phyloP scores from a whole-genome alignment of 2,113 vertebrate species.

The Pristiophorus japonicus region DNA sequence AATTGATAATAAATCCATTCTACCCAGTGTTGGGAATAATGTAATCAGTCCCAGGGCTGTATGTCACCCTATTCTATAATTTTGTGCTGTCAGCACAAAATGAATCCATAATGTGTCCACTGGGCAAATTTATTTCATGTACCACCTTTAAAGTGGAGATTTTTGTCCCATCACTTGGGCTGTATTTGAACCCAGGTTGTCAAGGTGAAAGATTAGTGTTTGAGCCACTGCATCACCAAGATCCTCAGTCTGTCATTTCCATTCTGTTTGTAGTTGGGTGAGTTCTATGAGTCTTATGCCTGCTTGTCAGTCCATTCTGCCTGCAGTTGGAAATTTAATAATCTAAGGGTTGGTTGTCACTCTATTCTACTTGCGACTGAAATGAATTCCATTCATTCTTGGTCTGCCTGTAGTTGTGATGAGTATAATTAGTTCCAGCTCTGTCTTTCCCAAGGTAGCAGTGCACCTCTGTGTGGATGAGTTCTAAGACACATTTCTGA shows the following conservation, averaged over 20 bases:
- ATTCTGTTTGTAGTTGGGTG: background rate
- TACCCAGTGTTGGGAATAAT: background rate
- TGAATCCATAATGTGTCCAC: too few species aligned
- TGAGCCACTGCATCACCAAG: background rate
- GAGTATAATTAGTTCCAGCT: background rate
- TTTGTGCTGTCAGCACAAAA: background rate
- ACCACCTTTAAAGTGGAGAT: background rate
- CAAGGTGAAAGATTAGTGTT: background rate
- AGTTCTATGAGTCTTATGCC: background rate
- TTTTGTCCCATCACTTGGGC: background rate
- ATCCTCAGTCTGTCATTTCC: background rate
- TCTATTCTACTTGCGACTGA: background rate
- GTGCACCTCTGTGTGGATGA: background rate
- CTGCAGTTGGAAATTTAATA: background rate
- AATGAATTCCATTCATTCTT: background rate
- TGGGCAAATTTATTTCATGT: background rate
- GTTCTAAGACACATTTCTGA: background rate
- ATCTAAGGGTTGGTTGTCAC: background rate
- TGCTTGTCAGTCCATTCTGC: background rate
- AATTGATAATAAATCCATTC: background rate
- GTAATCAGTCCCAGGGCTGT: background rate
- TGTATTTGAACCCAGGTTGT: background rate
- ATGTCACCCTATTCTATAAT: background rate
- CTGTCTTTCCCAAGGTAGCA: background rate
- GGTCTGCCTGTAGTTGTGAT: background rate